A percentile compares a stretch with the other conserved stretches of the same genome.
These are phyloP conservation scores for Loripinus fragilis DNA, from an alignment of 2,888 invertebrate genomes.

Conservation along the genomic window DNA sequence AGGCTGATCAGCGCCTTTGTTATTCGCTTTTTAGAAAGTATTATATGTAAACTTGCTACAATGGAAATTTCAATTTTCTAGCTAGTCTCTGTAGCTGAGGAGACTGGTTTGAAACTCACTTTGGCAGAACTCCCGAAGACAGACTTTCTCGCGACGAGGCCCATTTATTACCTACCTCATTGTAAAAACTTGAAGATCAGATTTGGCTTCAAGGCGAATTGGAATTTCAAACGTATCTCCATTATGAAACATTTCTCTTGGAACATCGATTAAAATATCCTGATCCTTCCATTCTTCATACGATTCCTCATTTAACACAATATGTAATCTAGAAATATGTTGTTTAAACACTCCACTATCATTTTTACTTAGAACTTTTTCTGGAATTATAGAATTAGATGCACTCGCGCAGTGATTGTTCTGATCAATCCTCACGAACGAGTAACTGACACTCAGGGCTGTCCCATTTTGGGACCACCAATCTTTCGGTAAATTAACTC, in stretches of 20 bases:
- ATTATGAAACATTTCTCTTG: conserved; percentile 94
- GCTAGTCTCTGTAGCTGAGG: no score
- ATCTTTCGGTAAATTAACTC: conserved; percentile 92
- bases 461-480: conserved; percentile 89
- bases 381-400: conserved; percentile 74
- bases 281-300: conserved; percentile 94
- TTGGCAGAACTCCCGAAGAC: no score
- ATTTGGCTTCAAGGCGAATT: conserved; percentile 88
- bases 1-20: no score
- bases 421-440: conserved; percentile 87
- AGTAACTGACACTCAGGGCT: conserved; percentile 92
- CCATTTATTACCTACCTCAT: conserved; percentile 89
- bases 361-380: conserved; percentile 58
- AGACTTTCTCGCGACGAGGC: no score
- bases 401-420: conserved; percentile 78
- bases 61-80: no score
- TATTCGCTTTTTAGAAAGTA: no score
- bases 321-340: conserved; percentile 65
- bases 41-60: no score
- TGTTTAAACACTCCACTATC: conserved; percentile 52
- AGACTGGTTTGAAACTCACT: no score
- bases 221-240: conserved; percentile 95
- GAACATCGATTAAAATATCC: conserved; percentile 92
- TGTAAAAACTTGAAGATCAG: conserved; percentile 89
- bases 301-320: conserved; percentile 62